These are phyloP conservation scores for Choreutis nemorana DNA, from an alignment of 2,888 invertebrate genomes.

Conservation along the genomic window DNA sequence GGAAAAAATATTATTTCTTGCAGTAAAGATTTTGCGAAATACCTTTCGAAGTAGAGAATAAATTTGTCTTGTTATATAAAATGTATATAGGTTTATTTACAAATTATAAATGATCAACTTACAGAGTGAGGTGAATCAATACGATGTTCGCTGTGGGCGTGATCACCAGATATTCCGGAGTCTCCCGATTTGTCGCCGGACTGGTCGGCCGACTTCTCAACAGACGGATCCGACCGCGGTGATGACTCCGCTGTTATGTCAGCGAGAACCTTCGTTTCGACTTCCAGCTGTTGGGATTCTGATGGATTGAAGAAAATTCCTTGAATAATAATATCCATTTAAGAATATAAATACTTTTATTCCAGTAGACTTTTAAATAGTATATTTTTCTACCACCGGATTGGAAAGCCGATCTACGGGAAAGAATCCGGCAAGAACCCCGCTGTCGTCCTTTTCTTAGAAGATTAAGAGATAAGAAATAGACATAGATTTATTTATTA, in stretches of 20 bases:
- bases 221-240: conserved; percentile 54
- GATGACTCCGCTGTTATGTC: conserved; percentile 46
- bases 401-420: too few species aligned
- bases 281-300: conserved; percentile 49
- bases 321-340: not conserved
- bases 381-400: too few species aligned
- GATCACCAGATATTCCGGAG: conserved; percentile 84
- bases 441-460: too few species aligned
- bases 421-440: too few species aligned
- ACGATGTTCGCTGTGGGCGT: conserved; percentile 47
- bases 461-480: too few species aligned
- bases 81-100: too few species aligned
- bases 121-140: conserved; percentile 49
- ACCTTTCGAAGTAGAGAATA: not conserved
- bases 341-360: not conserved
- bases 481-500: too few species aligned
- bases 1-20: conserved; percentile 1
- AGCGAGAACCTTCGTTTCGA: conserved; percentile 58
- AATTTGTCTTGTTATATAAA: not conserved
- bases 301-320: conserved; percentile 7
- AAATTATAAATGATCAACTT: too few species aligned
- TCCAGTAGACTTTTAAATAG: too few species aligned
- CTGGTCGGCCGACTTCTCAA: too few species aligned
- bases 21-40: conserved; percentile 1
- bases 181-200: conserved; percentile 80